phyloP scores from a whole-genome alignment of 2,888 invertebrate genomes.

The Carpatolechia fugitivella region DNA sequence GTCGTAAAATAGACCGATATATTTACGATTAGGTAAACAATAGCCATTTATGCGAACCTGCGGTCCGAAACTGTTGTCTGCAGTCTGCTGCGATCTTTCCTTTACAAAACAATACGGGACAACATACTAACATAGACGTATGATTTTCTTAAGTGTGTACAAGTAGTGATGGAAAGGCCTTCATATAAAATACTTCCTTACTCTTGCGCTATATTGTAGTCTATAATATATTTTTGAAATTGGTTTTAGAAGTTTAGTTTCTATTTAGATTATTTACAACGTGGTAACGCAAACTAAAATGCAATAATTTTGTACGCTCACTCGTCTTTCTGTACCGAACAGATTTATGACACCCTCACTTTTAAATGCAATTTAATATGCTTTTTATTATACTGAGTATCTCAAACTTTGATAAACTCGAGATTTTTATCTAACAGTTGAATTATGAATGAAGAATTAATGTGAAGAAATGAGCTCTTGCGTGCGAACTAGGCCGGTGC shows the following conservation, averaged over 20 bases:
- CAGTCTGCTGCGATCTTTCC: neutral
- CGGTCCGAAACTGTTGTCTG: slow-evolving; percentile 15
- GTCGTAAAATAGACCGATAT: slow-evolving; percentile 15
- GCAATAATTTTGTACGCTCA: neutral
- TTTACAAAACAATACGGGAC: neutral
- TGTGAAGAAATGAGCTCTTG: slow-evolving; percentile 18
- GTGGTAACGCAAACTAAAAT: neutral
- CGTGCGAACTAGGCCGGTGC: slow-evolving; percentile 24
- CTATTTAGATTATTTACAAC: neutral
- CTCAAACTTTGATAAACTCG: neutral
- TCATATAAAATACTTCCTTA: too few species aligned
- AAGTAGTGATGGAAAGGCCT: too few species aligned
- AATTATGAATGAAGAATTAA: slow-evolving; percentile 15
- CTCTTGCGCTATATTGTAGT: too few species aligned
- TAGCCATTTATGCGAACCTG: slow-evolving; percentile 14
- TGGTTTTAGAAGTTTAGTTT: neutral
- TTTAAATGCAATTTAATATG: neutral
- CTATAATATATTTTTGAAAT: too few species aligned
- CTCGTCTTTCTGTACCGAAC: neutral
- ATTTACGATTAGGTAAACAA: slow-evolving; percentile 15
- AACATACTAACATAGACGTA: too few species aligned
- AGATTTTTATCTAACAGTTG: slow-evolving; percentile 7
- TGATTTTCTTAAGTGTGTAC: too few species aligned
- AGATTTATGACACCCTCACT: neutral
- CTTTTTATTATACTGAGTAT: neutral